These are phyloP conservation scores for Gymnoscopelus microlampas DNA, from an alignment of 2,797 vertebrate species.

Conservation along the genomic window DNA sequence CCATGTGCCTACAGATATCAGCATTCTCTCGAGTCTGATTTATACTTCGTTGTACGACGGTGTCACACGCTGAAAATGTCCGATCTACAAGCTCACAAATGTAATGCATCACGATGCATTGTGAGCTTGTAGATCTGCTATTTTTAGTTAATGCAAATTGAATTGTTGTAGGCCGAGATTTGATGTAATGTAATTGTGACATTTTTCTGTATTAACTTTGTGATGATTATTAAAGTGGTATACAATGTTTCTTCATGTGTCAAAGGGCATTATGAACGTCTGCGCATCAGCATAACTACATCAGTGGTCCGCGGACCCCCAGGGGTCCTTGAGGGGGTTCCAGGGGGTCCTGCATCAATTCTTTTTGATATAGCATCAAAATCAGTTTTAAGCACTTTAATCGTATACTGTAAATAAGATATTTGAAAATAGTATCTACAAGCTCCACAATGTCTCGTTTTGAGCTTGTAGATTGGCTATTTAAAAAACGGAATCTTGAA, in stretches of 20 bases:
- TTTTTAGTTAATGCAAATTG: not conserved
- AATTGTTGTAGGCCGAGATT: not conserved
- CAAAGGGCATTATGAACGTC: not conserved
- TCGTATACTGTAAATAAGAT: too few relatives aligned
- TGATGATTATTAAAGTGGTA: slow-evolving; percentile 1
- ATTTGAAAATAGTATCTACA: too few relatives aligned
- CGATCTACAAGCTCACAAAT: too few relatives aligned
- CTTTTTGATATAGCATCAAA: too few relatives aligned
- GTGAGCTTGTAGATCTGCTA: not conserved
- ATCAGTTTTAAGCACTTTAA: too few relatives aligned
- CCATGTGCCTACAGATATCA: not conserved
- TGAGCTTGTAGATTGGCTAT: too few relatives aligned
- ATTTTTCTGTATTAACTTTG: not conserved
- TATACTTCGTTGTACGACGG: not conserved
- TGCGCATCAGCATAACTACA: not conserved
- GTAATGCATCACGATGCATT: not conserved
- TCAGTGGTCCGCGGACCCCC: too few relatives aligned
- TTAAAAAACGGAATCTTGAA: too few relatives aligned
- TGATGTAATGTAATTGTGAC: not conserved
- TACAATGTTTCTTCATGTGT: slow-evolving; percentile 10
- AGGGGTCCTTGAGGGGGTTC: too few relatives aligned
- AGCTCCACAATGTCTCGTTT: too few relatives aligned
- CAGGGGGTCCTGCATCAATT: too few relatives aligned
- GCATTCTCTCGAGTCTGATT: not conserved
- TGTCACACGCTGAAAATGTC: not conserved